Conservation (phyloP, 2,888 invertebrate species). For the Sussaba pulchella region DNA sequence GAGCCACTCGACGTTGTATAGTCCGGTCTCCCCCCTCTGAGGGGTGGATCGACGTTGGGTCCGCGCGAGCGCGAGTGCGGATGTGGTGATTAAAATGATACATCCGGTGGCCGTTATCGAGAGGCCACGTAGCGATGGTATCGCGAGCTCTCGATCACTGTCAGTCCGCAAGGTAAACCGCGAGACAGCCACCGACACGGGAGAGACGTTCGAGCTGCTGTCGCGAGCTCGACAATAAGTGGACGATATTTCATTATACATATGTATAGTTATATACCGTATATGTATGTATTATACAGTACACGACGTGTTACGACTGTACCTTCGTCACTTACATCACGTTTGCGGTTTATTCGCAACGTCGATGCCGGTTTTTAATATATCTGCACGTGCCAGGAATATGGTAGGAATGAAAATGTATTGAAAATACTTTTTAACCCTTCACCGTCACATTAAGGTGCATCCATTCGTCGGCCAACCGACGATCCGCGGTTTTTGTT, state of each 20-base stretch:
- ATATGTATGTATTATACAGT: too few species aligned
- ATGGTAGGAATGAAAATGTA: too few species aligned
- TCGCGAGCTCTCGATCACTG: constrained; percentile 81
- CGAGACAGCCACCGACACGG: constrained; percentile 29
- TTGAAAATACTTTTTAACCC: too few species aligned
- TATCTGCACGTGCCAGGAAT: neutral
- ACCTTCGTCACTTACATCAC: neutral
- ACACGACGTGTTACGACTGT: constrained; percentile 17
- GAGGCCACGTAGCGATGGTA: constrained; percentile 73
- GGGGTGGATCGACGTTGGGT: constrained; percentile 69
- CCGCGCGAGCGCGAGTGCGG: constrained; percentile 68
- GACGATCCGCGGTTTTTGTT: too few species aligned
- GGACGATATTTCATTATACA: constrained; percentile 23
- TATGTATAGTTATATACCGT: too few species aligned
- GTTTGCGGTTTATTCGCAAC: neutral
- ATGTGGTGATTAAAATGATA: constrained; percentile 83
- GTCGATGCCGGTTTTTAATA: neutral
- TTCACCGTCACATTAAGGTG: too few species aligned
- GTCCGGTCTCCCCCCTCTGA: constrained; percentile 27
- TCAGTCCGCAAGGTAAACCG: constrained; percentile 69
- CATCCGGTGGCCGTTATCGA: constrained; percentile 81
- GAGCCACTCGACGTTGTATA: constrained; percentile 40
- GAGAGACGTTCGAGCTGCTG: constrained; percentile 28
- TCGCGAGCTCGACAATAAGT: constrained; percentile 38
- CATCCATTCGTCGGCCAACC: too few species aligned